Percentiles rank a stretch among this genome's conserved stretches.
Conservation (phyloP, 2,113 vertebrate species). For the Halcyon malimbica region DNA sequence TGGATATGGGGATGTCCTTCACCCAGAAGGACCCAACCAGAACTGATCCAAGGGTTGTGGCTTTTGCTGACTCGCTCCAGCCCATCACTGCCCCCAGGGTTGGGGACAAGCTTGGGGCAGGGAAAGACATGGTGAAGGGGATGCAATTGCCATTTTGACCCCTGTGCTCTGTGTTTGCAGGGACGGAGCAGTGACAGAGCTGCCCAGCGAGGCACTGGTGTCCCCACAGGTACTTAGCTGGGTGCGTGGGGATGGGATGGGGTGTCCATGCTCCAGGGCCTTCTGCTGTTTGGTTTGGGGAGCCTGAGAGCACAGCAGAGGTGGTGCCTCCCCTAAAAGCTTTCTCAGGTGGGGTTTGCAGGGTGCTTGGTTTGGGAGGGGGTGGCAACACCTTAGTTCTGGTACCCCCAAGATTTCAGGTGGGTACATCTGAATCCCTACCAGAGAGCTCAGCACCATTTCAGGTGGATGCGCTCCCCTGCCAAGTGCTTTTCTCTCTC, state of each 20-base stretch:
- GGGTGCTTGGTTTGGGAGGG: not conserved
- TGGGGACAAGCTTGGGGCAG: not conserved
- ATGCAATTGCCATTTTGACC: not conserved
- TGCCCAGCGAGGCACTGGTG: not conserved
- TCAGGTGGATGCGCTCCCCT: not conserved
- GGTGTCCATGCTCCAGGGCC: not conserved
- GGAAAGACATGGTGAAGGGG: not conserved
- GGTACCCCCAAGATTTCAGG: not conserved
- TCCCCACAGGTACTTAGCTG: constrained; percentile 40
- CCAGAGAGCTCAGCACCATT: rapidly evolving
- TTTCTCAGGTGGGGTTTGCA: rapidly evolving
- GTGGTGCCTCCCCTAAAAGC: not conserved
- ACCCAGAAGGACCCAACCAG: not conserved
- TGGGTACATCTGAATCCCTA: not conserved
- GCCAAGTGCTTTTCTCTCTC: rapidly evolving
- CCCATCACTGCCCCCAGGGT: rapidly evolving
- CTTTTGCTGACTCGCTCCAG: not conserved
- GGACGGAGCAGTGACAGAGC: not conserved
- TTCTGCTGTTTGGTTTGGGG: not conserved
- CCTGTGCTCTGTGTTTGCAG: constrained; percentile 37
- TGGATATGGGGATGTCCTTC: not conserved
- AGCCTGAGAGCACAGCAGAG: not conserved
- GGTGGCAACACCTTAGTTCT: not conserved
- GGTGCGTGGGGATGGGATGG: rapidly evolving
- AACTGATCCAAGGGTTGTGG: not conserved